A percentile compares a stretch with the other conserved stretches of the same genome.
Evolutionary conservation across 2,888 invertebrate species (phyloP).

Genomic region (Polyommatus iphigenia): DNA sequence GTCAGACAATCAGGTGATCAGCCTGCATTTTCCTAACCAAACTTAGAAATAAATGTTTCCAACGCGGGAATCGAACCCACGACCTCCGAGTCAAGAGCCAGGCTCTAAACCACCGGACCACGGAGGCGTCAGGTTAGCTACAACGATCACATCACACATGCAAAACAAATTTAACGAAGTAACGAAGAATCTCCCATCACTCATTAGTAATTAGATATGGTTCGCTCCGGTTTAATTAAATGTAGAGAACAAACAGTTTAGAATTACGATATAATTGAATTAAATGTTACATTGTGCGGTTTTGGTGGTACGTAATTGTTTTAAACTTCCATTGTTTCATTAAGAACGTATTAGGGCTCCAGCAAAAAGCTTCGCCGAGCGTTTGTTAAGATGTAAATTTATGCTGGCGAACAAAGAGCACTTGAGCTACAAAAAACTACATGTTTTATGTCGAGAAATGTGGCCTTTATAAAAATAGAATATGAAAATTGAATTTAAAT

Average conservation of each 20-base stretch:
- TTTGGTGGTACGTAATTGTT: slow-evolving; percentile 46
- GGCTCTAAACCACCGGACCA: too few species aligned
- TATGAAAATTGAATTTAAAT: slow-evolving; percentile 9
- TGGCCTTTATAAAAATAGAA: slow-evolving; percentile 30
- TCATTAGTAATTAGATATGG: neutral
- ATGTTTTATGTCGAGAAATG: slow-evolving; percentile 44
- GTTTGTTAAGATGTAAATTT: slow-evolving; percentile 75
- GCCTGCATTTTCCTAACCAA: too few species aligned
- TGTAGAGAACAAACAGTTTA: slow-evolving; percentile 33
- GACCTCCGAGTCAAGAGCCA: too few species aligned
- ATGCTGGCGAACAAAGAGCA: slow-evolving; percentile 66
- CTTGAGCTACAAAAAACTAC: slow-evolving; percentile 58
- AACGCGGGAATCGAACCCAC: too few species aligned
- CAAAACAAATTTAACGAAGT: neutral
- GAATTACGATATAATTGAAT: slow-evolving; percentile 41
- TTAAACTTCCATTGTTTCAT: slow-evolving; percentile 58
- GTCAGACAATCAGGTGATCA: too few species aligned
- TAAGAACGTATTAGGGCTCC: slow-evolving; percentile 61
- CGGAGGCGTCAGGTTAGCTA: too few species aligned
- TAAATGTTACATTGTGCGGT: slow-evolving; percentile 40
- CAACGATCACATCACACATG: neutral
- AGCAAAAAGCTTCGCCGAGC: slow-evolving; percentile 61
- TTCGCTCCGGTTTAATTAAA: slow-evolving; percentile 29
- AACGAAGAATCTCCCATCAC: neutral
- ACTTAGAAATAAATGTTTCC: too few species aligned